These are phyloP conservation scores for Lasius fuliginosus DNA, from an alignment of 2,888 invertebrate species.

Conservation along the genomic window DNA sequence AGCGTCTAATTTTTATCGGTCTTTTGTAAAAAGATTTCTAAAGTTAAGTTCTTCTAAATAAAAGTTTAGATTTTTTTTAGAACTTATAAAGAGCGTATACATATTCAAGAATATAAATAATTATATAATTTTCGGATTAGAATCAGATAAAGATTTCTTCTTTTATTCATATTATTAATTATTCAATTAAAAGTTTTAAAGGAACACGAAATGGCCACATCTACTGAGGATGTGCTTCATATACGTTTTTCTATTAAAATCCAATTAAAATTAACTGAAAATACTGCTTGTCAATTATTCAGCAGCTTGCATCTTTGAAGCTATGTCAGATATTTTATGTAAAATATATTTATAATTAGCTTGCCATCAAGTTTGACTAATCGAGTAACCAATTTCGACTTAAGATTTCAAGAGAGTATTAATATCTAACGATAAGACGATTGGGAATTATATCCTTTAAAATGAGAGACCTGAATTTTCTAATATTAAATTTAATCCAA, in stretches of 20 bases:
- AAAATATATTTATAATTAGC: not conserved
- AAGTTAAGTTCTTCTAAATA: not conserved
- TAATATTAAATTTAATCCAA: not conserved
- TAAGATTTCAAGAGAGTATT: not conserved
- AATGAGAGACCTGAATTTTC: not conserved
- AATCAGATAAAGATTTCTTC: not conserved
- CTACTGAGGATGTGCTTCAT: not conserved
- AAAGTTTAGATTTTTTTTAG: not conserved
- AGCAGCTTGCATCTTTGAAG: not conserved
- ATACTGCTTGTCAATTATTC: not conserved
- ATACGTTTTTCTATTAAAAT: not conserved
- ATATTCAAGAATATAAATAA: not conserved
- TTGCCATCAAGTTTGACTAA: constrained; percentile 15
- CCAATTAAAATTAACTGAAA: not conserved
- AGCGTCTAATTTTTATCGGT: not conserved
- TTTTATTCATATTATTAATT: not conserved
- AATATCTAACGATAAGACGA: not conserved
- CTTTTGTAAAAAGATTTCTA: not conserved
- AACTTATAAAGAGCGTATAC: not conserved
- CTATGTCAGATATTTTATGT: not conserved
- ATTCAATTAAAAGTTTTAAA: not conserved
- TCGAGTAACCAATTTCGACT: not conserved
- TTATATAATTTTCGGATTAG: not conserved
- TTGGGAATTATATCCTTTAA: not conserved
- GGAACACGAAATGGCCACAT: not conserved